Evolutionary conservation across 2,113 vertebrate genomes (phyloP), one percentile per base, ranked within the genome.

Genomic region (Mormyrus lacerda): DNA sequence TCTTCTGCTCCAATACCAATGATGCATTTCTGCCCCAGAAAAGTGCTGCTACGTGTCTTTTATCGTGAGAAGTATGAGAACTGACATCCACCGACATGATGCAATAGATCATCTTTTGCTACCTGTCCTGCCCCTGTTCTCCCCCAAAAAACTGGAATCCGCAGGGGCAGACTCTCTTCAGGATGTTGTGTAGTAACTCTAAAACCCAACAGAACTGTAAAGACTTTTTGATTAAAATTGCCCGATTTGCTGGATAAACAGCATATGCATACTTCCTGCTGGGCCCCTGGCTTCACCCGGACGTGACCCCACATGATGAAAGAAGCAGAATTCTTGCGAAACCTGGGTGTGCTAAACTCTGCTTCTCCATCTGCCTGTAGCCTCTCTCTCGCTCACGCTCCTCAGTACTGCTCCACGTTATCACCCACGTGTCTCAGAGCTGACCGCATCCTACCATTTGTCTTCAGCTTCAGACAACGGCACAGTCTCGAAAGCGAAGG

Each of bases 401-500:
- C n/a, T 47, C n/a, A 11, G 47, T 1, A 24, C 55, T 55, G 87
- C 73, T 47, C 87, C 35, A 27, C 21, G 13, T 3, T 45, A 10
- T 13, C 7, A 15, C 50, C 76, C 10, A 27, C n/a, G 44, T 51
- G 21, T 55, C 19, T 35, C 48, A 31, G 31, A 19, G 17, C 35
- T 61, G 31, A 87, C 35, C 35, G 10, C 51, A 19, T 1, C 35
- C 19, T 51, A 35, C 4, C 35, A 24, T 61, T 61, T 61, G 35
- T 11, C 87, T 44, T 42, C 90, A 95, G 93, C 91, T 85, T 42
- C 92, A 87, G 83, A 79, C 0, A 93, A 95, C 76, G 88, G 96
- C 53, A 87, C 96, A 50, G 55, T 61, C 2, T 91, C 87, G 65
- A 95, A 93, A 90, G 92, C 92, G 87, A 96, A 95, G 84, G 95